Conservation (phyloP, 2,888 invertebrate species). For the Eupithecia tripunctaria region DNA sequence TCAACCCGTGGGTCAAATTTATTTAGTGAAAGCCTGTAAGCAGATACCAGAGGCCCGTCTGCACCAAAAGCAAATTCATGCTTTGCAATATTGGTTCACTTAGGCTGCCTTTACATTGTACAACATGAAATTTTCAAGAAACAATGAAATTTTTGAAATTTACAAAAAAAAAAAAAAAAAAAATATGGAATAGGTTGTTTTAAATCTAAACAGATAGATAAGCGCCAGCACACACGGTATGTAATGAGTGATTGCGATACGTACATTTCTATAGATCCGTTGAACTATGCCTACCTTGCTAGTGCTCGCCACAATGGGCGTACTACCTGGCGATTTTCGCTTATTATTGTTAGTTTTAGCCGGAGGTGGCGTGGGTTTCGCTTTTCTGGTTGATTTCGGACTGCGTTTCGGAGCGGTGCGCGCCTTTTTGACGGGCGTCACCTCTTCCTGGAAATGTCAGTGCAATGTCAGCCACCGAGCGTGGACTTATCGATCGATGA, state of each 20-base stretch:
- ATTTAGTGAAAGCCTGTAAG: not conserved
- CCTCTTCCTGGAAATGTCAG: constrained; percentile 56
- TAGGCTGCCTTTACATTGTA: constrained; percentile 16
- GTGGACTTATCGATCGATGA: not conserved
- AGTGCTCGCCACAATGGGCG: constrained; percentile 74
- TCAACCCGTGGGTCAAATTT: not conserved
- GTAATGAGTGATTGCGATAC: constrained; percentile 80
- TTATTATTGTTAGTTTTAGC: constrained; percentile 61
- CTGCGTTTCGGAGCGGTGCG: constrained; percentile 73
- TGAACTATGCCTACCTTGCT: constrained; percentile 85
- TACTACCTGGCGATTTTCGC: constrained; percentile 75
- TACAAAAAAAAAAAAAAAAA: not conserved
- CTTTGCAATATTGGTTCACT: constrained; percentile 17
- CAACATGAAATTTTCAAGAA: not conserved
- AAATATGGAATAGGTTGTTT: not conserved
- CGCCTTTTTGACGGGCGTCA: constrained; percentile 70
- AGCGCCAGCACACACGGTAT: constrained; percentile 62
- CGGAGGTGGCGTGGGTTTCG: constrained; percentile 49
- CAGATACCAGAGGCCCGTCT: constrained; percentile 9
- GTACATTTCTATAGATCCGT: constrained; percentile 85
- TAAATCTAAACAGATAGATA: constrained; percentile 37
- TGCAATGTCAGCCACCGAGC: not conserved
- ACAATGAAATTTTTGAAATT: not conserved
- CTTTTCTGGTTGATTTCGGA: constrained; percentile 68
- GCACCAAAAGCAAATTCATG: constrained; percentile 25